These are phyloP conservation scores for Agrochola macilenta DNA, from an alignment of 2,888 invertebrate species.

Conservation along the genomic window DNA sequence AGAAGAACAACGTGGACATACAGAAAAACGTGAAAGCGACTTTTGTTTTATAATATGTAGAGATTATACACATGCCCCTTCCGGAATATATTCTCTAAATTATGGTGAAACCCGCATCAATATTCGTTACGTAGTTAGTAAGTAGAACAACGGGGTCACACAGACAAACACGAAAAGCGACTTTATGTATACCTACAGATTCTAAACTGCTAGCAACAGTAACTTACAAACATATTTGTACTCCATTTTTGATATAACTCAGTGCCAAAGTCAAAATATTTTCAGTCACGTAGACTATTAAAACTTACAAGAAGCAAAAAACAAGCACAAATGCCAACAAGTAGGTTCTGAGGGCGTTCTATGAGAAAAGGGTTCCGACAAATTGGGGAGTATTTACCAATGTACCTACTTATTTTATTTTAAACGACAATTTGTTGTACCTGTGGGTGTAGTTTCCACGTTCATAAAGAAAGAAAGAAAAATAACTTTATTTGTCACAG, in stretches of 20 bases:
- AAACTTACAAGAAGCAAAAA: not conserved
- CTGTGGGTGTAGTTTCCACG: no score
- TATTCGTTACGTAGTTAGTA: no score
- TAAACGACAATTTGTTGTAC: not conserved
- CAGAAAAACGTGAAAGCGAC: no score
- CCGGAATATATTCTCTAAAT: no score
- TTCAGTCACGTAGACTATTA: slow-evolving; percentile 35
- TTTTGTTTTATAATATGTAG: no score
- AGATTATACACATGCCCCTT: no score
- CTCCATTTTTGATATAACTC: not conserved
- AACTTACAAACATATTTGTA: not conserved
- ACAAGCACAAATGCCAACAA: slow-evolving; percentile 15
- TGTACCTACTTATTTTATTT: not conserved
- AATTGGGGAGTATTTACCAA: not conserved
- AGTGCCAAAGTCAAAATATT: slow-evolving; percentile 11
- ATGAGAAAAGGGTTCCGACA: not conserved
- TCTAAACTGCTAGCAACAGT: not conserved
- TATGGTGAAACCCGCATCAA: no score
- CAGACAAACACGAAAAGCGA: not conserved
- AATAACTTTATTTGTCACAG: no score
- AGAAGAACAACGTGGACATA: no score
- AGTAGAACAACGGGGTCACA: not conserved
- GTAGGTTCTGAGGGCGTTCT: not conserved
- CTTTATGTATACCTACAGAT: no score
- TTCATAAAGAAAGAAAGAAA: no score